phyloP scores from a whole-genome alignment of 2,888 invertebrate species.

The Gymnoscelis rufifasciata region DNA sequence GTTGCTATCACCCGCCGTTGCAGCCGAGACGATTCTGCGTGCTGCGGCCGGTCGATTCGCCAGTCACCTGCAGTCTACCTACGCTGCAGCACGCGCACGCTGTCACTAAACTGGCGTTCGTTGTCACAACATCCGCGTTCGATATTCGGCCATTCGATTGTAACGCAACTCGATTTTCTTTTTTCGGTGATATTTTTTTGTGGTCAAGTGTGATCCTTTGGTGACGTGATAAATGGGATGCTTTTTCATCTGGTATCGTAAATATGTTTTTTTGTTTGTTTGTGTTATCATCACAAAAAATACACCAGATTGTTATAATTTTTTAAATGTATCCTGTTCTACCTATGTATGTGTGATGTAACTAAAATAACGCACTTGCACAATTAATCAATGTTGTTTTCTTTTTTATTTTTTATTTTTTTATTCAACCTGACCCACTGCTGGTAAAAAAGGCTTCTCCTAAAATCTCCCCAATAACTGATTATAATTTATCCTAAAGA shows the following conservation, averaged over 20 bases:
- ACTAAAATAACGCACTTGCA: too few species aligned
- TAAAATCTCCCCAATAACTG: too few species aligned
- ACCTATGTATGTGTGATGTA: too few species aligned
- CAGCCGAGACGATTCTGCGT: slow-evolving; percentile 33
- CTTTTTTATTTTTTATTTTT: too few species aligned
- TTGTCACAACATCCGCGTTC: slow-evolving; percentile 1
- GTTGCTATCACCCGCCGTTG: slow-evolving; percentile 36
- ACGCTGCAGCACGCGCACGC: slow-evolving; percentile 48
- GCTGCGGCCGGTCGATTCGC: slow-evolving; percentile 30
- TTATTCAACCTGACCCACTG: too few species aligned
- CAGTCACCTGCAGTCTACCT: slow-evolving; percentile 66
- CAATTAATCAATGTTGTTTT: too few species aligned
- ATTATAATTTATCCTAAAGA: too few species aligned
- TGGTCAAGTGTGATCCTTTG: slow-evolving; percentile 43
- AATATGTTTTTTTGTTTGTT: background rate
- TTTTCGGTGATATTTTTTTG: slow-evolving; percentile 29
- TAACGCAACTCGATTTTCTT: slow-evolving; percentile 1
- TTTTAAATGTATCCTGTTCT: too few species aligned
- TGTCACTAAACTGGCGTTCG: slow-evolving; percentile 31
- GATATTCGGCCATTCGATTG: slow-evolving; percentile 8
- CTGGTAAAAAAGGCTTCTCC: too few species aligned
- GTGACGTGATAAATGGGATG: slow-evolving; percentile 35
- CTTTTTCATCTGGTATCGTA: slow-evolving; percentile 32
- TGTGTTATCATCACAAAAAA: background rate
- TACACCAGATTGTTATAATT: too few species aligned